Conservation (phyloP, 2,797 vertebrate species). For the Vespertilio murinus region DNA sequence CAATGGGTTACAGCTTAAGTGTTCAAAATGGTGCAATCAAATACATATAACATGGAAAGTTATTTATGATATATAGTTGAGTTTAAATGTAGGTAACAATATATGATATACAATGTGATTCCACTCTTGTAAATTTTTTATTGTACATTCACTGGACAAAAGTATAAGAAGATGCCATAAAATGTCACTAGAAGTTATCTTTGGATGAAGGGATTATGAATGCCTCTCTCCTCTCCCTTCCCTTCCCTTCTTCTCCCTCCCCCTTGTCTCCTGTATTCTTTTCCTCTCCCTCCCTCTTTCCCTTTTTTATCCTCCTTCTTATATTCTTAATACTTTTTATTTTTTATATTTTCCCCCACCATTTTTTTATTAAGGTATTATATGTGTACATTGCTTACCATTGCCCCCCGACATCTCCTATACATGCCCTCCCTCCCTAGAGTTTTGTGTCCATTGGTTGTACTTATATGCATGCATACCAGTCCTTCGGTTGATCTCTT, state of each 20-base stretch:
- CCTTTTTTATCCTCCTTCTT: not conserved
- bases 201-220: not conserved
- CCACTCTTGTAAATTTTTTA: not conserved
- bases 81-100: not conserved
- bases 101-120: not conserved
- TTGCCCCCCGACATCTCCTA: no score
- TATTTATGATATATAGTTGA: not conserved
- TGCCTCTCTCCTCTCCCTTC: not conserved
- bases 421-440: no score
- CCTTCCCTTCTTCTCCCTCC: fast-evolving
- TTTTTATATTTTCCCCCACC: no score
- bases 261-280: no score
- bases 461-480: no score
- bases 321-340: no score
- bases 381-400: no score
- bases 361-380: no score
- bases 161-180: not conserved
- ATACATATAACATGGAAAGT: not conserved
- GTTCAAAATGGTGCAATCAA: not conserved
- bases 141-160: not conserved
- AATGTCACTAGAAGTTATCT: not conserved
- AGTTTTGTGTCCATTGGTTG: no score
- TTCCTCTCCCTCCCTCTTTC: no score
- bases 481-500: no score
- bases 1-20: not conserved